Evolutionary conservation across 2,113 vertebrate genomes (phyloP), one percentile per base, ranked within the genome.

Genomic region (Semnopithecus entellus): DNA sequence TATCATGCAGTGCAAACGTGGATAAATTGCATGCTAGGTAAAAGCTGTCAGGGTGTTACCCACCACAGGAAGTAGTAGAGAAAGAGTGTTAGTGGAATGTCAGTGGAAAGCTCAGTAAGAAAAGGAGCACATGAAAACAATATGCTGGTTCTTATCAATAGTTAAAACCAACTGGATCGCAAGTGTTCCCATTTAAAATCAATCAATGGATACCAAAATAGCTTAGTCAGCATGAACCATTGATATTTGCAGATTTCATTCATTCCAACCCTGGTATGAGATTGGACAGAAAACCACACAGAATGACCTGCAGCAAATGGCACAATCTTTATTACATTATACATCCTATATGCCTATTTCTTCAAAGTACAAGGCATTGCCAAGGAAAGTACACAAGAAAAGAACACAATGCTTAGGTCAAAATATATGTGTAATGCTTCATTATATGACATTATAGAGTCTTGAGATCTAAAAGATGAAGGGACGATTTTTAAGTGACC

Each of bases 181-280:
- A 95, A 61, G 68, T 4, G 12, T 83, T 95, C 27, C 52, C 87
- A 94, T 93, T 97, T 97, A 96, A 97, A 97, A 97, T 94, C 95
- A 92, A 88, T 98, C 30, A 40, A 8, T 90, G 48, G 27, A 91
- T 80, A 64, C 45, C 82, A 88, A 91, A 97, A 97, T 95, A 84
- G 70, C 89, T 93, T 95, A 90, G 40, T 96, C 94, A 94, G 96
- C 94, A 96, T 93, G 94, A 88, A 45, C 66, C 94, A 93, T 52
- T 96, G 88, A 92, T 97, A 80, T 95, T 93, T 98, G n/a, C 35
- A 85, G 64, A 61, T 90, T 94, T 92, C 52, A 48, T 90, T 88
- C 14, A 22, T 91, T 94, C 55, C 59, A 72, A 55, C 18, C 96
- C 61, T 86, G 25, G 5, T 72, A 48, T 30, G 11, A 40, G 11